Base-by-base conservation (phyloP, 2,888 invertebrate genomes). In the Eupithecia inturbata region DNA sequence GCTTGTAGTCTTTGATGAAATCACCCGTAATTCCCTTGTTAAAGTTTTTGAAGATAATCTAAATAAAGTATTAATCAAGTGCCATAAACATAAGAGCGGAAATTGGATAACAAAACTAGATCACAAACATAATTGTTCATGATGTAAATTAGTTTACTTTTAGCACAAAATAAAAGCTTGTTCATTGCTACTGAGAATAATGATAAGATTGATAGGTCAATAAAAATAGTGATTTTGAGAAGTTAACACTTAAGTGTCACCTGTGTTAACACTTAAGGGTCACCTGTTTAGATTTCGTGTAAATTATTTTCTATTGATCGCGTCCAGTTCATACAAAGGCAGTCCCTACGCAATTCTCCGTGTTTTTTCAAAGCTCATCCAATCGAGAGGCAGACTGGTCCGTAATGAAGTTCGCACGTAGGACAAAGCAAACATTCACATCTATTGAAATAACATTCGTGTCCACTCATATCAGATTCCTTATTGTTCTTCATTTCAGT, bases 1-100 rank as follows among this genome's bases (percentile, higher is more conserved):
- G 89, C 92, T 83, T 78, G 83, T 87, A 86, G 87, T 87, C 85
- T 89, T 86, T 83, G 83, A 83, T 85, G 85, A 91, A 92, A 93
- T 92, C 84, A 92, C 90, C 92, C 87, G 87, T 93, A 92, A 93
- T 93, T 91, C 86, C 88, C 92, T 93, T 89, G 93, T 93, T 92
- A 90, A 87, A 82, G 85, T 86, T 85, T 82, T 74, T 83, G 84
- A 85, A 89, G 85, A 89, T 89, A 88, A 89, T 85, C 82, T 80
- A 74, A 75, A 82, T 87, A 87, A 91, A 89, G 84, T 91, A 91
- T 92, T 92, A 92, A 92, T 93, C 89, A 90, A 83, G 80, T 84
- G 26, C 57, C 22, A 89, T 92, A 91, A 92, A 90, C 89, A 85
- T 83, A 75, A 81, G 83, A 60, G 67, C 69, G 85, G 80, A 75